phyloP scores from a whole-genome alignment of 2,797 vertebrate genomes.

The Sandelia bainsii region DNA sequence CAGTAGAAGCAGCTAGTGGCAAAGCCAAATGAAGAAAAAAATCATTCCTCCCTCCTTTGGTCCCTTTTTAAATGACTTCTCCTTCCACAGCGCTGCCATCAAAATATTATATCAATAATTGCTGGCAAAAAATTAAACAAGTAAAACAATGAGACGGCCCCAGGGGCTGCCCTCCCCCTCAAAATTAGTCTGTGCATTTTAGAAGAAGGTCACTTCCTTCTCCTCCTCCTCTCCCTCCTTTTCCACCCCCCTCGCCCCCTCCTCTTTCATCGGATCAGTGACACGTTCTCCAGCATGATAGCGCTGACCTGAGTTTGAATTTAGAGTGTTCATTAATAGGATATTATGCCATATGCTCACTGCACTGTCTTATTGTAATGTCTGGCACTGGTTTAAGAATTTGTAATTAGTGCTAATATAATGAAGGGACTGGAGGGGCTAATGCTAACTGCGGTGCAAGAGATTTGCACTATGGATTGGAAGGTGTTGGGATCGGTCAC shows the following conservation, averaged over 20 bases:
- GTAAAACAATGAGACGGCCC: conserved; percentile 86
- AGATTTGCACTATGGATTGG: conserved; percentile 84
- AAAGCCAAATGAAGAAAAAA: conserved; percentile 43
- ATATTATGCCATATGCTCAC: conserved; percentile 99
- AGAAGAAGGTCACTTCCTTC: conserved; percentile 88
- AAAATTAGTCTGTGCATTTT: conserved; percentile 88
- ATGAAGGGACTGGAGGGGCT: conserved; percentile 95
- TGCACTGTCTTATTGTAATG: conserved; percentile 97
- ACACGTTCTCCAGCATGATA: conserved; percentile 92
- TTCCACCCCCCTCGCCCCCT: conserved; percentile 64
- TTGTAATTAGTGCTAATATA: conserved; percentile 99
- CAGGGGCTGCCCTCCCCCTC: conserved; percentile 77
- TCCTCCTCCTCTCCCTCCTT: conserved; percentile 20
- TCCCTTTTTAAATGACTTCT: conserved; percentile 76
- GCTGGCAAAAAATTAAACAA: conserved; percentile 86
- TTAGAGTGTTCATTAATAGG: conserved; percentile 99
- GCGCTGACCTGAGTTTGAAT: conserved; percentile 99
- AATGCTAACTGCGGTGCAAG: conserved; percentile 89
- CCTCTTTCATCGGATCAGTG: conserved; percentile 87
- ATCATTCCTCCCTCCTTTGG: conserved; percentile 51
- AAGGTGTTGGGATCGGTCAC: conserved; percentile 59
- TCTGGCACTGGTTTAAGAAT: conserved; percentile 96
- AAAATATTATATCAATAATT: conserved; percentile 90
- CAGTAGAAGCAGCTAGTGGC: conserved; percentile 41
- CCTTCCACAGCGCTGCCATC: conserved; percentile 73